phyloP scores from a whole-genome alignment of 2,797 vertebrate genomes.

The Anguilla marmorata region DNA sequence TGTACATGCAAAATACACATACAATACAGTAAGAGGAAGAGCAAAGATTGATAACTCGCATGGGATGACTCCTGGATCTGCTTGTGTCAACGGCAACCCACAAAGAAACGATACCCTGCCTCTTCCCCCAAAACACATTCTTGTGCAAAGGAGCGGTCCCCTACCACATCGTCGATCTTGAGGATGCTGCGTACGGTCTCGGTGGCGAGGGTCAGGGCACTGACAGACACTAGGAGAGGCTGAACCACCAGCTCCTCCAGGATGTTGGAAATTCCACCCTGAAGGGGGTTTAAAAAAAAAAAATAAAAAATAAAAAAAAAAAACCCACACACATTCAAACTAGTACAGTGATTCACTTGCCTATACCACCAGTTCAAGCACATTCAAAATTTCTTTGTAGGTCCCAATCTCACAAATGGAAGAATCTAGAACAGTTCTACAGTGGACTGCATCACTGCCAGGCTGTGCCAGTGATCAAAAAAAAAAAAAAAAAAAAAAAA shows the following conservation, averaged over 20 bases:
- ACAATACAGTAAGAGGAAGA: too few species aligned
- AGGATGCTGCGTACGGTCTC: constrained; percentile 98
- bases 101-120: not conserved
- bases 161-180: constrained; percentile 97
- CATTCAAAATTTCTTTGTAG: not conserved
- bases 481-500: not conserved
- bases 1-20: too few species aligned
- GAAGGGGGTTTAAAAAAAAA: not conserved
- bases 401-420: not conserved
- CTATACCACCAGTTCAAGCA: not conserved
- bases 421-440: not conserved
- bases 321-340: not conserved
- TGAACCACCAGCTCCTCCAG: constrained; percentile 96
- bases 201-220: constrained; percentile 88
- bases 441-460: not conserved
- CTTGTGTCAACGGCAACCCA: not conserved
- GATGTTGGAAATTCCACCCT: constrained; percentile 99
- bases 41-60: too few species aligned
- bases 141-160: constrained; percentile 45
- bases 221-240: constrained; percentile 90
- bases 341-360: not conserved
- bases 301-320: not conserved
- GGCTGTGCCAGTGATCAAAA: not conserved
- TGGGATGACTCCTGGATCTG: too few species aligned
- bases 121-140: not conserved